Percentiles rank a stretch among this genome's conserved stretches.
Conservation (phyloP, 2,113 vertebrate genomes). For the Silurus asotus region DNA sequence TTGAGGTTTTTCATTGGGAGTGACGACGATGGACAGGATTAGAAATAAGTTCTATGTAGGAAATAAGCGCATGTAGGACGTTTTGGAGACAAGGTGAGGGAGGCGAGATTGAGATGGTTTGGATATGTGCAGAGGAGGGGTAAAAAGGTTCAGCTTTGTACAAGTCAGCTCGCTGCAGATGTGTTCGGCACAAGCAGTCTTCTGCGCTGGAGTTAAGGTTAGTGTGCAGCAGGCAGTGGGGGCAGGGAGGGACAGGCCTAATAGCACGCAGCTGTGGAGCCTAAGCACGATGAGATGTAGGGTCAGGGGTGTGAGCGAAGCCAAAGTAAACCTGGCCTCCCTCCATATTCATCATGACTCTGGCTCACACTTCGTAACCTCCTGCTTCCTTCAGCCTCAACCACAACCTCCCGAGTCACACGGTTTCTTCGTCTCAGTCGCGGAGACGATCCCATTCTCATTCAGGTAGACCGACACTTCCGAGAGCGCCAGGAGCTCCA, state of each 20-base stretch:
- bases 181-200: background rate
- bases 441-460: background rate
- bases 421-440: constrained; percentile 2
- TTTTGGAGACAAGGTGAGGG: too few species aligned
- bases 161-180: constrained; percentile 1
- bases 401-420: constrained; percentile 36
- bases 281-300: constrained; percentile 57
- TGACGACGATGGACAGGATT: too few species aligned
- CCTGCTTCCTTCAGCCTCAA: constrained; percentile 46
- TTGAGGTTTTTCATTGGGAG: too few species aligned
- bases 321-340: constrained; percentile 65
- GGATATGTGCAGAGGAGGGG: background rate
- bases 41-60: too few species aligned
- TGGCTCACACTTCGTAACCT: constrained; percentile 49
- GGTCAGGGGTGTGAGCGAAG: constrained; percentile 59
- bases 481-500: background rate
- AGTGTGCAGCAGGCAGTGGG: constrained; percentile 31
- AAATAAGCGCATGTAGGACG: too few species aligned
- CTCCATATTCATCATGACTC: constrained; percentile 58
- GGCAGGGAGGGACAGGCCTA: constrained; percentile 52
- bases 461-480: constrained; percentile 27
- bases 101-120: too few species aligned
- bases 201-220: constrained; percentile 27
- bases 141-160: constrained; percentile 13
- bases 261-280: constrained; percentile 64